A percentile compares a stretch with the other conserved stretches of the same genome.
Evolutionary conservation across 1,140 invertebrate genomes (phyloP).

Genomic region (Agrypnia vestita): DNA sequence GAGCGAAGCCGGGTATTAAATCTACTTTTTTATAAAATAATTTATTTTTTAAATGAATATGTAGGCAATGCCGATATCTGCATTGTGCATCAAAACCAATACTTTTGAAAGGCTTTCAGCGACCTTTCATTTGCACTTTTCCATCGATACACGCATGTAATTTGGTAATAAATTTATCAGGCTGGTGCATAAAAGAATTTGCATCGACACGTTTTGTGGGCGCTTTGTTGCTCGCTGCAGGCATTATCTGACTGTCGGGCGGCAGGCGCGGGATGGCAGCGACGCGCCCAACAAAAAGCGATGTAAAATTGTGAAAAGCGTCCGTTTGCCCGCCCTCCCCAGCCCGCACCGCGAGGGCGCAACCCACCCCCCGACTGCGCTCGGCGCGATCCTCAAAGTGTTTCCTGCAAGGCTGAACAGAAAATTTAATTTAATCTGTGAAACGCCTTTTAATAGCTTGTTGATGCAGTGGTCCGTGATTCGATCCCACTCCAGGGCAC

Average conservation of each 20-base stretch:
- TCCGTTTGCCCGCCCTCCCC: background rate
- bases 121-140: slow-evolving; percentile 3
- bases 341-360: background rate
- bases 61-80: too few relatives aligned
- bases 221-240: slow-evolving; percentile 39
- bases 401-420: background rate
- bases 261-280: slow-evolving; percentile 20
- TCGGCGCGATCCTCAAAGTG: background rate
- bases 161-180: slow-evolving; percentile 56
- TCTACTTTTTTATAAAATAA: too few relatives aligned
- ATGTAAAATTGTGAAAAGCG: slow-evolving; percentile 58
- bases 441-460: too few relatives aligned
- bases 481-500: too few relatives aligned
- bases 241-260: slow-evolving; percentile 46
- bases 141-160: slow-evolving; percentile 32
- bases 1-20: too few relatives aligned
- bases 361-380: background rate
- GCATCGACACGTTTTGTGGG: slow-evolving; percentile 46
- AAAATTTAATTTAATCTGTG: too few relatives aligned
- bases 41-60: too few relatives aligned
- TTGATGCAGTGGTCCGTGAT: too few relatives aligned
- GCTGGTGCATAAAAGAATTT: slow-evolving; percentile 45
- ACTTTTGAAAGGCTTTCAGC: background rate
- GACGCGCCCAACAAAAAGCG: slow-evolving; percentile 44
- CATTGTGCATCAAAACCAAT: too few relatives aligned